Evolutionary conservation across 2,113 vertebrate species (phyloP).

Genomic region (Cyphomyrus plagiostoma): DNA sequence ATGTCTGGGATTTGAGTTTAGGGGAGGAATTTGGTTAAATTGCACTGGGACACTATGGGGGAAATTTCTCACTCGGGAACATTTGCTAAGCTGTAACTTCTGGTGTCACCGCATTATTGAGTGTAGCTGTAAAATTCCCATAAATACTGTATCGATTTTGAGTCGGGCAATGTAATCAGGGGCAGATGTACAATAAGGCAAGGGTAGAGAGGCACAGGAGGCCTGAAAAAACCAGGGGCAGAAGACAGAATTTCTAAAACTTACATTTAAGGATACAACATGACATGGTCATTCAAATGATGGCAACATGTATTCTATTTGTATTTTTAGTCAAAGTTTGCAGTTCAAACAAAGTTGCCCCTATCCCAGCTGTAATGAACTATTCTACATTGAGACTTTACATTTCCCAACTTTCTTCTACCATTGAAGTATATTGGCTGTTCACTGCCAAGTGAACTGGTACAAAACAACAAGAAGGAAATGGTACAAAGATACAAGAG

Average conservation of each 20-base stretch:
- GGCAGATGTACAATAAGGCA: background rate
- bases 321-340: background rate
- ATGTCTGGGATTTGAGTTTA: conserved; percentile 1
- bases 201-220: background rate
- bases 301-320: background rate
- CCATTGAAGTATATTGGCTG: background rate
- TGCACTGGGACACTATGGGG: background rate
- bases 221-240: background rate
- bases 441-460: too few species aligned
- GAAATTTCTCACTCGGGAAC: background rate
- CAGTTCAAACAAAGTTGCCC: background rate
- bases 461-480: too few species aligned
- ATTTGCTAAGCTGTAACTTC: background rate
- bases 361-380: background rate
- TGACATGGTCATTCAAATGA: background rate
- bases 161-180: background rate
- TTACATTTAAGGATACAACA: background rate
- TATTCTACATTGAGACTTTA: background rate
- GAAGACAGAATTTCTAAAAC: background rate
- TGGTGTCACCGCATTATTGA: background rate
- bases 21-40: conserved; percentile 8
- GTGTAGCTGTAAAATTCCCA: background rate
- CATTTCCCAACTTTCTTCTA: background rate
- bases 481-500: too few species aligned
- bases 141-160: background rate